Evolutionary conservation across 2,113 vertebrate species (phyloP).

Genomic region (Nymphicus hollandicus): DNA sequence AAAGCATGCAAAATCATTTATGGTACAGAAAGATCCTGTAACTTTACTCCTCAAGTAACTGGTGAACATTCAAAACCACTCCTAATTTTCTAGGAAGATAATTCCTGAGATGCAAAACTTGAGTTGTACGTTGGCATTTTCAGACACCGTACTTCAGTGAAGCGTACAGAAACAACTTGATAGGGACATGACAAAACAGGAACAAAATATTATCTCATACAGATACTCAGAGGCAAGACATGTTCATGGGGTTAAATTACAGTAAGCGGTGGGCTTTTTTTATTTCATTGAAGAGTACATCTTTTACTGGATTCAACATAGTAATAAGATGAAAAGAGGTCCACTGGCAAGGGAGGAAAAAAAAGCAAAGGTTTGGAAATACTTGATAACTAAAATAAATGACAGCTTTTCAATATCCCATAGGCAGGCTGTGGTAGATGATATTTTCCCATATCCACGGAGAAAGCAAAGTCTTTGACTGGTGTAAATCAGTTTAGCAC

Average conservation of each 20-base stretch:
- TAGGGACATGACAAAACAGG: not conserved
- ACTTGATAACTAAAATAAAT: slow-evolving; percentile 40
- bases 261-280: slow-evolving; percentile 52
- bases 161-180: not conserved
- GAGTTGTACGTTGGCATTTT: not conserved
- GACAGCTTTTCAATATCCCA: not conserved
- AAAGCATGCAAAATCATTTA: slow-evolving; percentile 5
- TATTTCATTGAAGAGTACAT: slow-evolving; percentile 60
- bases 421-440: not conserved
- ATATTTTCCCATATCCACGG: not conserved
- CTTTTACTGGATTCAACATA: slow-evolving; percentile 38
- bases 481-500: not conserved
- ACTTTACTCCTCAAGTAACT: not conserved
- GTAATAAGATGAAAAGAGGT: slow-evolving; percentile 39
- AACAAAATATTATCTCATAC: slow-evolving; percentile 12
- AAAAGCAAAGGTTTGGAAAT: slow-evolving; percentile 28
- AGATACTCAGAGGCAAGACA: slow-evolving; percentile 57
- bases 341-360: slow-evolving; percentile 40
- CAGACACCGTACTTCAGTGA: not conserved
- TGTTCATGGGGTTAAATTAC: slow-evolving; percentile 35
- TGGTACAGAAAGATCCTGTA: slow-evolving; percentile 2
- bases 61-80: slow-evolving; percentile 3
- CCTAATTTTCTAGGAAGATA: not conserved
- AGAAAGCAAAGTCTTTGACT: slow-evolving; percentile 35
- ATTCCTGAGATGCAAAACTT: slow-evolving; percentile 39